Percentiles rank a stretch among this genome's conserved stretches.
phyloP scores from a whole-genome alignment of 2,113 vertebrate species.

The Gymnorhina tibicen region DNA sequence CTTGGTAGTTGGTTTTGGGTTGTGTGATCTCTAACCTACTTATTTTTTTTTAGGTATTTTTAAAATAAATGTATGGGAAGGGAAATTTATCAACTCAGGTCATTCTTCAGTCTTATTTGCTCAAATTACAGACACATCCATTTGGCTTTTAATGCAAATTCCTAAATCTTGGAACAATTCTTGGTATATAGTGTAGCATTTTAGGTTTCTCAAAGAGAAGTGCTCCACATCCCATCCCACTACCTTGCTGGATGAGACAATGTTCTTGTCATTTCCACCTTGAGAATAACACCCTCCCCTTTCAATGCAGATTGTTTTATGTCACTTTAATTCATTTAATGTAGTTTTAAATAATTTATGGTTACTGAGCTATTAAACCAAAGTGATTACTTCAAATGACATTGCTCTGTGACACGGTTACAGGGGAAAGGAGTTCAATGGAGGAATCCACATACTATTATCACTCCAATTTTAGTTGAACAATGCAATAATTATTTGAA shows the following conservation, averaged over 20 bases:
- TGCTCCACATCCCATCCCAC: neutral
- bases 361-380: neutral
- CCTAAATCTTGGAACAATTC: neutral
- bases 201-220: neutral
- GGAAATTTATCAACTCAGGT: neutral
- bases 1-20: neutral
- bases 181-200: neutral
- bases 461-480: neutral
- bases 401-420: neutral
- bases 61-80: neutral
- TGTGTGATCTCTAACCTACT: neutral
- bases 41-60: neutral
- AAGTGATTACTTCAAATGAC: constrained; percentile 30
- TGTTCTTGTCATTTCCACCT: neutral
- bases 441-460: neutral
- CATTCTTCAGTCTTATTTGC: neutral
- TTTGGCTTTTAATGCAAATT: neutral
- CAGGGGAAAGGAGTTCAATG: neutral
- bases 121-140: neutral
- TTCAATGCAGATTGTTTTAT: neutral
- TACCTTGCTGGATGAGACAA: neutral
- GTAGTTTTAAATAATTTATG: constrained; percentile 31
- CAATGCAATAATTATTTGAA: constrained; percentile 28
- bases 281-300: neutral
- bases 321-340: constrained; percentile 14